phyloP scores from a whole-genome alignment of 2,113 vertebrate genomes.

The Scomber colias region DNA sequence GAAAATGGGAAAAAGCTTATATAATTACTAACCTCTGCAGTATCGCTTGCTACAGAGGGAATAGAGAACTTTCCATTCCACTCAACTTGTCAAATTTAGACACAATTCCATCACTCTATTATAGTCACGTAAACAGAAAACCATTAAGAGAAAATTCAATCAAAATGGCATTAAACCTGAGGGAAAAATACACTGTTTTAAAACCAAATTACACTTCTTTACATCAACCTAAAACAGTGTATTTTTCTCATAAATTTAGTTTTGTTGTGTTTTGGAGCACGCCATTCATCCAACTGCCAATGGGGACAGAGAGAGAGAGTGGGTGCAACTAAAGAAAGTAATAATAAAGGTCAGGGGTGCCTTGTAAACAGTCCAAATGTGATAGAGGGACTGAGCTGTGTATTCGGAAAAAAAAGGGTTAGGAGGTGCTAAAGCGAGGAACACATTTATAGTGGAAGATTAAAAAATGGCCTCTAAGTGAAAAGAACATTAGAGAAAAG shows the following conservation, averaged over 20 bases:
- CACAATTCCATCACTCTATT: conserved; percentile 10
- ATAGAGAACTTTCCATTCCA: not conserved
- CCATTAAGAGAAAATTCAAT: not conserved
- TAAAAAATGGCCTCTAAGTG: no score
- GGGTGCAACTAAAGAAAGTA: not conserved
- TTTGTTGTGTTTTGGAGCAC: not conserved
- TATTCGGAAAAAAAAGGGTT: not conserved
- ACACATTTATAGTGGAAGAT: not conserved
- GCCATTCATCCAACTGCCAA: not conserved
- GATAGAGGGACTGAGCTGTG: not conserved
- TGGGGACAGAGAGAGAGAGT: not conserved
- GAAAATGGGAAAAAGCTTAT: conserved; percentile 30
- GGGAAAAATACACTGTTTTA: not conserved
- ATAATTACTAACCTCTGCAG: conserved; percentile 9
- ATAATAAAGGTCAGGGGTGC: conserved; percentile 2
- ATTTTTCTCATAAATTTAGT: not conserved
- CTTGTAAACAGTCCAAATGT: conserved; percentile 11
- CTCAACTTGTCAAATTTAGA: conserved; percentile 10
- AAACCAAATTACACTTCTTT: no score
- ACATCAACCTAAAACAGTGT: not conserved
- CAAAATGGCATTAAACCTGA: not conserved
- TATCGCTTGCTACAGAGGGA: not conserved
- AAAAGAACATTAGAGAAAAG: not conserved
- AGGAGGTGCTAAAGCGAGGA: not conserved
- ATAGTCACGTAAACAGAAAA: not conserved